phyloP scores from a whole-genome alignment of 1,140 invertebrate genomes.

The Drosophila yakuba region DNA sequence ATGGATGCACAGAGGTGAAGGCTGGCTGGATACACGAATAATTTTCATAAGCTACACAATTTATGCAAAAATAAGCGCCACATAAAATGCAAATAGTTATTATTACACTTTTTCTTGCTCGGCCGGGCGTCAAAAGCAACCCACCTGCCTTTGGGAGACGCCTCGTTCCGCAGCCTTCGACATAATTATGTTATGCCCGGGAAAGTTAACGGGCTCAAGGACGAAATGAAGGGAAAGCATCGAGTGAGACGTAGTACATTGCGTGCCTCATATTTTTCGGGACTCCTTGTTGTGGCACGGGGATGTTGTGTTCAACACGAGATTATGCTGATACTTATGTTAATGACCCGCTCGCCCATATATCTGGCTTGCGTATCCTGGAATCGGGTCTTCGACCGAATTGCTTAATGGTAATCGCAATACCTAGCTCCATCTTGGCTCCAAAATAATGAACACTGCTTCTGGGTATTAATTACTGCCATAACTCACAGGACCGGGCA shows the following conservation, averaged over 20 bases:
- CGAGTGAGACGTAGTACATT: constrained; percentile 57
- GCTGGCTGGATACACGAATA: constrained; percentile 68
- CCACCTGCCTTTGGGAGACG: constrained; percentile 32
- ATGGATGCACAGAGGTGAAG: constrained; percentile 8
- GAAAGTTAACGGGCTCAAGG: constrained; percentile 20
- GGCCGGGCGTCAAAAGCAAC: constrained; percentile 14
- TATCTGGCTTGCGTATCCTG: constrained; percentile 40
- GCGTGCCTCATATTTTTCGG: constrained; percentile 44
- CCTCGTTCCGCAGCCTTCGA: constrained; percentile 46
- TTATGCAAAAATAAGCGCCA: constrained; percentile 81
- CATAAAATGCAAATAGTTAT: constrained; percentile 83
- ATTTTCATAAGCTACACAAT: constrained; percentile 79
- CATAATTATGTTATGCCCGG: constrained; percentile 69
- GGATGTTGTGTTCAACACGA: constrained; percentile 49
- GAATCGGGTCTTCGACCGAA: constrained; percentile 35
- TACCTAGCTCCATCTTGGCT: constrained; percentile 11
- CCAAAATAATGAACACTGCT: constrained; percentile 75
- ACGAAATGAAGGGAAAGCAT: not conserved
- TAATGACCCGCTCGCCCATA: constrained; percentile 55
- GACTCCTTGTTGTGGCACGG: not conserved
- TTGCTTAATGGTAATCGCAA: constrained; percentile 68
- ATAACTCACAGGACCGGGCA: constrained; percentile 65
- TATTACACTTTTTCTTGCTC: constrained; percentile 74
- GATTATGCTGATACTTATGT: constrained; percentile 70
- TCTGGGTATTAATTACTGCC: constrained; percentile 75